Evolutionary conservation across 2,113 vertebrate genomes (phyloP).

Genomic region (Antechinus stuartii): DNA sequence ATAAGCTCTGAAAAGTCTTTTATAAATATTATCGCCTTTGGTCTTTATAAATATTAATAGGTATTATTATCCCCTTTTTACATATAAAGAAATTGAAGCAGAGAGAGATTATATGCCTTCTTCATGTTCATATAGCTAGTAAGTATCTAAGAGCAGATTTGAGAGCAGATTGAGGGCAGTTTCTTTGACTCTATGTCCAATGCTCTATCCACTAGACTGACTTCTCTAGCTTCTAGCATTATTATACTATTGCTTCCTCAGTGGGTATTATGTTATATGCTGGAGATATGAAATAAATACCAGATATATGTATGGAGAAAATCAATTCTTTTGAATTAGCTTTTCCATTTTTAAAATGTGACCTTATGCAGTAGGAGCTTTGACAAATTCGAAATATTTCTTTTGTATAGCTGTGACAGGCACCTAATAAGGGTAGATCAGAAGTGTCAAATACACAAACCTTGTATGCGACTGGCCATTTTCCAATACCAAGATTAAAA

Average conservation of each 20-base stretch:
- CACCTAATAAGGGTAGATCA: neutral
- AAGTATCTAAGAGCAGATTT: neutral
- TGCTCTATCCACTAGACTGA: no score
- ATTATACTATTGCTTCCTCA: neutral
- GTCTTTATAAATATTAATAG: no score
- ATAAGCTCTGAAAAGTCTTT: no score
- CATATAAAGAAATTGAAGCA: neutral
- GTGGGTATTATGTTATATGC: neutral
- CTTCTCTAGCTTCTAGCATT: no score
- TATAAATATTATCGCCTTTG: no score
- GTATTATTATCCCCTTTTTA: no score
- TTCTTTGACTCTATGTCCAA: neutral
- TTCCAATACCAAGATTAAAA: neutral
- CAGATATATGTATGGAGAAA: neutral
- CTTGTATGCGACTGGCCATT: neutral
- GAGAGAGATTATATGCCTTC: neutral
- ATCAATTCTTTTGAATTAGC: neutral
- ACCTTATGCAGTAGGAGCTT: neutral
- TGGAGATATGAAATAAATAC: neutral
- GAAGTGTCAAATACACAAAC: neutral
- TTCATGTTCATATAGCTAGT: neutral
- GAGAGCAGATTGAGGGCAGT: no score
- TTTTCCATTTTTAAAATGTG: neutral
- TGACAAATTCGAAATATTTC: neutral
- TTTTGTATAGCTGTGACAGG: neutral